phyloP scores from a whole-genome alignment of 2,113 vertebrate species.

The Phrynosoma blainvillii region DNA sequence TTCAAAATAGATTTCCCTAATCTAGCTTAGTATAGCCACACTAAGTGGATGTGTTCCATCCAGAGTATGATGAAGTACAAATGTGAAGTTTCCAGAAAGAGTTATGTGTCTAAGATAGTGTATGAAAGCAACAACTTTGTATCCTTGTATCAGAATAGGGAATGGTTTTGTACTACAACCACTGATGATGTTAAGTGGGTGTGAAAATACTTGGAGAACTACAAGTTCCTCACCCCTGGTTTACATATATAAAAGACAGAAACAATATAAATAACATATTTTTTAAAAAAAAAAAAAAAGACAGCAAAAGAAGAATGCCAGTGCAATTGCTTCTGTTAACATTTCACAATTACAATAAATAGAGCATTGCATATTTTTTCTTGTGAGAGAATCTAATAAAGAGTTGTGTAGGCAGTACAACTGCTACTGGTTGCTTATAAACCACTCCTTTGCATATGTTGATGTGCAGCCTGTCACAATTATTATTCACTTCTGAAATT shows the following conservation, averaged over 20 bases:
- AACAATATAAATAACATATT: not conserved
- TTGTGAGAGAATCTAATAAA: not conserved
- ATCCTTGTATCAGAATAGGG: not conserved
- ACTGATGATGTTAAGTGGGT: too few species aligned
- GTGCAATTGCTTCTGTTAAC: not conserved
- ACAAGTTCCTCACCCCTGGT: not conserved
- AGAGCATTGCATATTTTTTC: not conserved
- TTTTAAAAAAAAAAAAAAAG: not conserved
- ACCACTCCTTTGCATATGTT: not conserved
- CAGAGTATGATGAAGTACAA: not conserved
- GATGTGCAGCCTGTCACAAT: slow-evolving; percentile 38
- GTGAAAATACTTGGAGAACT: not conserved
- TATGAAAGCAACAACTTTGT: not conserved
- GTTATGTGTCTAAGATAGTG: not conserved
- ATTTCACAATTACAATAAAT: not conserved
- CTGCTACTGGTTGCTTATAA: not conserved
- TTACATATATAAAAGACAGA: not conserved
- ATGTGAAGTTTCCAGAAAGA: too few species aligned
- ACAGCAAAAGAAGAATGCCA: not conserved
- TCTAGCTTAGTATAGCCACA: not conserved
- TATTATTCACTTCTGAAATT: slow-evolving; percentile 39
- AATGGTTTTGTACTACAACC: too few species aligned
- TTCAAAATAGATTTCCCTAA: not conserved
- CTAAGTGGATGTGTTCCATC: not conserved
- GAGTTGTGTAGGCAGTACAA: not conserved